Evolutionary conservation across 2,888 invertebrate species (phyloP).

Genomic region (Notodonta dromedarius): DNA sequence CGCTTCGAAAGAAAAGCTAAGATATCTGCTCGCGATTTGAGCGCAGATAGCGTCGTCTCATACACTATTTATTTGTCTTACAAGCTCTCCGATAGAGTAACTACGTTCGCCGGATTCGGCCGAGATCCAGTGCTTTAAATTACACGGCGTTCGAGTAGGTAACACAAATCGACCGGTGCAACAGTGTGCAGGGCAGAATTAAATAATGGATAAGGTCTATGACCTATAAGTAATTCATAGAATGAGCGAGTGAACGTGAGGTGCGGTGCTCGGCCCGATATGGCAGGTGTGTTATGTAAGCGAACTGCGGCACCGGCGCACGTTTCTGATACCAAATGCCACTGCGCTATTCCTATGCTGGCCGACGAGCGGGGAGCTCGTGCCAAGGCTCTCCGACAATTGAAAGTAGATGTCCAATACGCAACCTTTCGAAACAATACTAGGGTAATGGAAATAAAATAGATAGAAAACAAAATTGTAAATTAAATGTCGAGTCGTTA

Average conservation of each 20-base stretch:
- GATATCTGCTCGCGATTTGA: constrained; percentile 54
- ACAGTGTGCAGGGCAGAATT: constrained; percentile 59
- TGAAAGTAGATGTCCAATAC: constrained; percentile 70
- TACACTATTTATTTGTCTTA: constrained; percentile 59
- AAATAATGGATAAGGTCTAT: constrained; percentile 78
- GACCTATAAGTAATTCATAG: constrained; percentile 83
- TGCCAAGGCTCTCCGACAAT: constrained; percentile 74
- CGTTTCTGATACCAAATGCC: constrained; percentile 68
- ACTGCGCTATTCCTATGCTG: constrained; percentile 69
- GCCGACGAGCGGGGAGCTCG: constrained; percentile 52
- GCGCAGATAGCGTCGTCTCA: constrained; percentile 46
- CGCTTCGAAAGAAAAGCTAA: constrained; percentile 48
- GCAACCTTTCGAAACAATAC: constrained; percentile 56
- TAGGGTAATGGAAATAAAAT: constrained; percentile 40
- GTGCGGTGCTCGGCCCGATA: constrained; percentile 76
- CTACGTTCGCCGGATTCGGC: constrained; percentile 29
- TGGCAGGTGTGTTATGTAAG: constrained; percentile 84
- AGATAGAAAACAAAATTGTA: constrained; percentile 46
- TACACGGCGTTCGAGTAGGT: constrained; percentile 14
- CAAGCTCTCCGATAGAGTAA: constrained; percentile 44
- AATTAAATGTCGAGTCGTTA: constrained; percentile 49
- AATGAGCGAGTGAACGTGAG: constrained; percentile 79
- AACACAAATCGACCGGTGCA: constrained; percentile 48
- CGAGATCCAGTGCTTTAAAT: constrained; percentile 24
- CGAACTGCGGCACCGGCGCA: constrained; percentile 59